Evolutionary conservation across 1,140 invertebrate genomes (phyloP).

Genomic region (Formica selysi): DNA sequence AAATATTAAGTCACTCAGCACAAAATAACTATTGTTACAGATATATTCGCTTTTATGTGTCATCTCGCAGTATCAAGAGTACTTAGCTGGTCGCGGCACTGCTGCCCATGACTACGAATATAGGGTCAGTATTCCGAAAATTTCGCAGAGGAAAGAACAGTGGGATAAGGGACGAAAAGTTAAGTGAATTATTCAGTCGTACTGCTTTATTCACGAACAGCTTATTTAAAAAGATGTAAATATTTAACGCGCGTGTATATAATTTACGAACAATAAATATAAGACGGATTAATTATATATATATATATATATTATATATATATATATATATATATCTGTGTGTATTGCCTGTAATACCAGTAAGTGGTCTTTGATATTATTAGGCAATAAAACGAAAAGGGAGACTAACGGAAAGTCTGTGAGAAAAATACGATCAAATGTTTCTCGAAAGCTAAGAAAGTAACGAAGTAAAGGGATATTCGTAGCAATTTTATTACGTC

Average conservation of each 20-base stretch:
- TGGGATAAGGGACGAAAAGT: conserved; percentile 66
- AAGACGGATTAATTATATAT: not conserved
- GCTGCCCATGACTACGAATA: conserved; percentile 87
- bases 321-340: too few relatives aligned
- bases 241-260: not conserved
- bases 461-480: not conserved
- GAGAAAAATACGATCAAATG: not conserved
- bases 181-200: conserved; percentile 64
- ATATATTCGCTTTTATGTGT: conserved; percentile 93
- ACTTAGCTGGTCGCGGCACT: conserved; percentile 90
- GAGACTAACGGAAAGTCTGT: not conserved
- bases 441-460: not conserved
- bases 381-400: not conserved
- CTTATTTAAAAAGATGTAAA: not conserved
- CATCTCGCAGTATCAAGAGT: conserved; percentile 93
- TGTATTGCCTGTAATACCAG: not conserved
- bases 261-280: not conserved
- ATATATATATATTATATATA: too few relatives aligned
- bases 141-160: conserved; percentile 56
- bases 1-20: not conserved
- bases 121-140: conserved; percentile 81
- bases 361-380: not conserved
- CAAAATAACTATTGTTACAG: conserved; percentile 86
- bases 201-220: conserved; percentile 5
- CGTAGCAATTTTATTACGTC: conserved; percentile 27